Evolutionary conservation across 2,113 vertebrate genomes (phyloP), one percentile per base, ranked within the genome.

Genomic region (Rhinolophus ferrumequinum): DNA sequence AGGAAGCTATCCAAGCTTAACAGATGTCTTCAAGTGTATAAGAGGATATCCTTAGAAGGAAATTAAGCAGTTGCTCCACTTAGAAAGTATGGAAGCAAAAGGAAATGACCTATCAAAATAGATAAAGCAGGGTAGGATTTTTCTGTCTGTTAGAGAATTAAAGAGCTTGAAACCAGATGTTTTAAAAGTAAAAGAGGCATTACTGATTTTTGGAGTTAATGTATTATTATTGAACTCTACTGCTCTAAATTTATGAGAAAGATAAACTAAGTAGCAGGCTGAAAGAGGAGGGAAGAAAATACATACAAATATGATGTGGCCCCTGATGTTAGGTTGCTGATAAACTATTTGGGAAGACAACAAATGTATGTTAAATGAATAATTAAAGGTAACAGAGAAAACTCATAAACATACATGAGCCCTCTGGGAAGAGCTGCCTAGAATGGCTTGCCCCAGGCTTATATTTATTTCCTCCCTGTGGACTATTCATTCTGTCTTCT

Each of bases 1-100:
- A 94, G 86, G 58, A 97, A 94, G 54, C n/a, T 90, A 95, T 96
- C 54, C 19, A 94, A 97, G 76, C 33, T 95, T 93, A 96, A 97
- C 33, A 90, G 38, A 92, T 75, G 67, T 84, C 84, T 93, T 94
- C 47, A 95, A 96, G 66, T 93, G 56, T 76, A 47, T 66, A 54
- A 94, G 52, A 97, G 54, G 38, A 88, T 88, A 70, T 70, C 41
- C 56, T 94, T 10, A 80, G 70, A 72, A 93, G 93, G 76, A 96
- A 97, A 97, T 96, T 86, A 96, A 89, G 41, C 56, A 82, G 33
- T 92, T 96, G 84, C 52, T 93, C 66, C 73, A 88, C 83, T 97
- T 97, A 84, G n/a, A 95, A 96, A 97, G 54, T 84, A 38, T 38
- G 89, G 7, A 67, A 66, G 52, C 69, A 90, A 92, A 69, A 72